A percentile compares a stretch with the other conserved stretches of the same genome.
phyloP scores from a whole-genome alignment of 2,888 invertebrate genomes.

The Entomobrya proxima region DNA sequence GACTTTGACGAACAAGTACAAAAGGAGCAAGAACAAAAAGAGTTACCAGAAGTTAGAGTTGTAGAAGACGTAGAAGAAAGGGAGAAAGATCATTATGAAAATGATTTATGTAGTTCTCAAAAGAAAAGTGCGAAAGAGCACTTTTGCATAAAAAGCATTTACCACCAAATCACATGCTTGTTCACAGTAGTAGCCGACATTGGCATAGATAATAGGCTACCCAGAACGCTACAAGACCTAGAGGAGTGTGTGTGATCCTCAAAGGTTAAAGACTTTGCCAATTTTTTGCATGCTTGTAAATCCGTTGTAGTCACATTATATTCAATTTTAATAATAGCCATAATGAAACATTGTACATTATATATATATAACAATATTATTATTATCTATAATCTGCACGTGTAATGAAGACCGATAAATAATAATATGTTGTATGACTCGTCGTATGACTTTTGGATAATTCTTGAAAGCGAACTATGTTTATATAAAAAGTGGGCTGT shows the following conservation, averaged over 20 bases:
- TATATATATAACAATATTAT: conserved; percentile 29
- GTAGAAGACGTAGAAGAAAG: background rate
- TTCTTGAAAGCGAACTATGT: background rate
- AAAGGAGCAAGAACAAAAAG: background rate
- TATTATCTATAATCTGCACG: background rate
- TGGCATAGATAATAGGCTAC: background rate
- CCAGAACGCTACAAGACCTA: conserved; percentile 12
- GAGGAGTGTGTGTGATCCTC: background rate
- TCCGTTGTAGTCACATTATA: conserved; percentile 36
- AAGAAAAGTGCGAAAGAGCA: conserved; percentile 43
- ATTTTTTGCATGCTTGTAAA: conserved; percentile 50
- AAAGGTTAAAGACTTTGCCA: conserved; percentile 68
- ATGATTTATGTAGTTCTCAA: conserved; percentile 49
- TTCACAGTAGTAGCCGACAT: conserved; percentile 24
- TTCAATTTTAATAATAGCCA: background rate
- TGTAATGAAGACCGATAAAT: conserved; percentile 29
- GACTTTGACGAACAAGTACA: background rate
- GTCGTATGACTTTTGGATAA: background rate
- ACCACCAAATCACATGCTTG: background rate
- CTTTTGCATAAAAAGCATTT: background rate
- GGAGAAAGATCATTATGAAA: conserved; percentile 34
- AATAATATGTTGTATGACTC: background rate
- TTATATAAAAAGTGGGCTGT: conserved; percentile 46
- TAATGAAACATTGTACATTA: background rate
- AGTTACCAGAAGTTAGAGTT: background rate